Base-by-base conservation (phyloP, 30 jellyfish, hydroid and myxozoan species). In the Morbakka virulenta region DNA sequence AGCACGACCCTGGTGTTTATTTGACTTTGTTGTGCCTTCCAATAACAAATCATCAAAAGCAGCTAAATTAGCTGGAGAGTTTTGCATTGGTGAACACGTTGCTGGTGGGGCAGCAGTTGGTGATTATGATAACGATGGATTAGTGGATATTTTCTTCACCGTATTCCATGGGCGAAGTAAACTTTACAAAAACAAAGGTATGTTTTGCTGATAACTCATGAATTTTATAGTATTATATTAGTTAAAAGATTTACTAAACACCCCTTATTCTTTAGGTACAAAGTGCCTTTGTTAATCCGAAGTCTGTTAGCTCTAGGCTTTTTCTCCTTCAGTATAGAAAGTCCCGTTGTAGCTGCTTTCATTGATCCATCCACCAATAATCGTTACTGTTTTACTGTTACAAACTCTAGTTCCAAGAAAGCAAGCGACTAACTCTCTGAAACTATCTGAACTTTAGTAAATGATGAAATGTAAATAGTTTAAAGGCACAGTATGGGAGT, bases 101-200 rank as follows among this genome's bases (percentile, higher is more conserved):
- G 80, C 98, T 3, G 98, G 96, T 20, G 98, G 98, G 28, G 93
- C 82, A 2, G 98, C 98, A 24, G 96, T 72, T 27, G 98, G 98
- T 4, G 98, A 92, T 67, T 92, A 70, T 74, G 96, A 92, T 79
- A 82, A 86, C 57, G 98, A 92, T 79, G 98, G 98, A 0, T 11
- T 84, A 62, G 87, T n/a, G 41, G 98, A 92, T 80, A 48, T 85
- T 1, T 92, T 69, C 72, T 92, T 84, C 69, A 72, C 93, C 20
- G 95, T 92, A 2, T 77, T 70, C 64, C 28, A 6, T 62, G 75
- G 77, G 29, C 51, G 96, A 75, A 92, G 98, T 68, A 74, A 80
- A 29, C 81, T 92, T 35, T 92, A 92, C 83, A 77, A 81, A 48
- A 92, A 84, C 66, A 48, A 79, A 21, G 98, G 98, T 84, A 61